These are phyloP conservation scores for Tychaedon coryphoeus DNA, from an alignment of 2,113 vertebrate genomes.

Conservation along the genomic window DNA sequence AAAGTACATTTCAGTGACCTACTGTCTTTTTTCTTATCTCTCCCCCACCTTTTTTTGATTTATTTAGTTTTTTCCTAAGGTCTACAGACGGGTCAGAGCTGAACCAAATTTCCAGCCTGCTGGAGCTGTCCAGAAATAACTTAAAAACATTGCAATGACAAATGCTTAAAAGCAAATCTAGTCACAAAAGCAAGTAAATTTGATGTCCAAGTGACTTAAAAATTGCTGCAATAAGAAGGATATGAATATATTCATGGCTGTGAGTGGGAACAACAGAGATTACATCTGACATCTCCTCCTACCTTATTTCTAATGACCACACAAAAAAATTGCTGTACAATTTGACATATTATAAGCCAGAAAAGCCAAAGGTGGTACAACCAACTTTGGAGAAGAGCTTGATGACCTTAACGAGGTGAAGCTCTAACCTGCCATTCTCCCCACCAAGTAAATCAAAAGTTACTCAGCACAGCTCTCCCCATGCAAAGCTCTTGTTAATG, in stretches of 20 bases:
- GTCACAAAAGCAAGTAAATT: not conserved
- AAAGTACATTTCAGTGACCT: not conserved
- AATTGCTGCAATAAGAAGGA: not conserved
- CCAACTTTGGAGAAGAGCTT: not conserved
- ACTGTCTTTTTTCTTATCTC: not conserved
- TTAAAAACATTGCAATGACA: not conserved
- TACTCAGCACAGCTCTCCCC: not conserved
- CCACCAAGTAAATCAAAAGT: not conserved
- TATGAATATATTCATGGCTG: not conserved
- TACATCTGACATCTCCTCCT: not conserved
- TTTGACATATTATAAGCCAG: not conserved
- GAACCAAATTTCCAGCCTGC: not conserved
- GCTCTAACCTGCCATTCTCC: not conserved
- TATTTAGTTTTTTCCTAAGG: not conserved
- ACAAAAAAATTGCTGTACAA: not conserved
- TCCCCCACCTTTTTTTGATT: fast-evolving
- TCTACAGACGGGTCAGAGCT: not conserved
- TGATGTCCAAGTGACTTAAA: not conserved
- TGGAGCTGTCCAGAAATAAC: not conserved
- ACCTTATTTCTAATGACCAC: not conserved
- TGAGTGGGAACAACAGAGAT: not conserved
- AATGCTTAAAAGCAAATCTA: not conserved
- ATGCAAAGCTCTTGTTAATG: fast-evolving
- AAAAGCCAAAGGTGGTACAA: not conserved
- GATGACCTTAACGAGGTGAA: not conserved